Evolutionary conservation across 2,888 invertebrate species (phyloP), one percentile per base, ranked within the genome.

Genomic region (Auanema sp.): DNA sequence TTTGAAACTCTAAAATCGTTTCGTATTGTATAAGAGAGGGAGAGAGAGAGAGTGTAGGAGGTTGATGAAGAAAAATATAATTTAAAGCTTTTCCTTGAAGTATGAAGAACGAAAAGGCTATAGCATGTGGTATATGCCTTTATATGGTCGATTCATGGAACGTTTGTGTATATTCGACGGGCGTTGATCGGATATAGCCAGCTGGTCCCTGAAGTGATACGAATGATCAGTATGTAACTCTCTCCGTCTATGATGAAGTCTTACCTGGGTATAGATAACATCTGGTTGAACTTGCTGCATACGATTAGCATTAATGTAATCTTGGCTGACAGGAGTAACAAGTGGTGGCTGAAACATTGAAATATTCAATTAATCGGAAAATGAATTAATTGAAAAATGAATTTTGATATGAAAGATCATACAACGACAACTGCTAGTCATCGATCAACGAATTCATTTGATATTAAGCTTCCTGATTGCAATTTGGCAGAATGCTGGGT

Each of bases 251-350:
- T 25, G 21, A 62, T 0, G 18, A 24, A 16, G 12, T 16, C 49
- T 25, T 42, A 68, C 68, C 65, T 65, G 65, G 12, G 68, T 69
- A 58, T 66, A 74, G 21, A 69, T 71, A 5, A 74, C 66, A 33
- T 74, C 73, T 23, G 73, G 71, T 40, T 69, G 66, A 33, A 68
- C 67, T 55, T 71, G 71, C 16, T 64, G 69, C 54, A 66, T 68
- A 8, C 51, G 44, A 24, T 65, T 68, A 8, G 16, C 33, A 14
- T 44, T 49, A 23, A 71, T 61, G 57, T 66, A 69, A 18, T 69
- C 69, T 58, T 74, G 71, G 8, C 59, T 67, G 12, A 64, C 68
- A 18, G 70, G 73, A 12, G 71, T 71, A 33, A 66, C 71, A 25
- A 74, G 51, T 11, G 71, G 73, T 33, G 25, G 24, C 57, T 56